Percentiles rank a stretch among this genome's conserved stretches.
These are phyloP conservation scores for Dicroscelio sp. DNA, from an alignment of 2,888 invertebrate species.

Conservation along the genomic window DNA sequence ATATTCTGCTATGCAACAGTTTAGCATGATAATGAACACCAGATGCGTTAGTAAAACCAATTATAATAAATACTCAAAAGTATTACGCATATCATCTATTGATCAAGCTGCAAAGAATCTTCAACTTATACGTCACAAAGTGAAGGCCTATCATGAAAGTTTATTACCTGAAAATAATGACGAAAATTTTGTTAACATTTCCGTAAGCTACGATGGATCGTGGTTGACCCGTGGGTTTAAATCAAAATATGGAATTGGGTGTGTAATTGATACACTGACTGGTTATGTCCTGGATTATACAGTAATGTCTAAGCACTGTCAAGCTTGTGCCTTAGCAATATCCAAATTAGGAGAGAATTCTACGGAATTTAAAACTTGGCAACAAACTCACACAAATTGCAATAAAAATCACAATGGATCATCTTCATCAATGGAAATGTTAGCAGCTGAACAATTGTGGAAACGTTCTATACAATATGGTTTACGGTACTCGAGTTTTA, in stretches of 20 bases:
- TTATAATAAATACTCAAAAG: background rate
- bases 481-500: conserved; percentile 16
- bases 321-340: conserved; percentile 19
- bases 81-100: background rate
- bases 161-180: conserved; percentile 19
- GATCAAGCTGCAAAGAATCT: conserved; percentile 7
- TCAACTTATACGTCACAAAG: conserved; percentile 4
- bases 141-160: conserved; percentile 32
- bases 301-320: conserved; percentile 52
- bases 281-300: conserved; percentile 33
- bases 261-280: conserved; percentile 28
- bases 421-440: conserved; percentile 53
- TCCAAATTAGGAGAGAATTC: background rate
- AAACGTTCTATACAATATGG: conserved; percentile 48
- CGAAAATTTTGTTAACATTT: conserved; percentile 12
- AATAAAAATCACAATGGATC: conserved; percentile 46
- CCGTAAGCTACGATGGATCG: conserved; percentile 43
- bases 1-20: conserved; percentile 42
- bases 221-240: conserved; percentile 39
- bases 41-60: background rate
- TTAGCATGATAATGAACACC: conserved; percentile 57
- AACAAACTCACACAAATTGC: background rate
- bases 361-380: conserved; percentile 19
- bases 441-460: conserved; percentile 51
- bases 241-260: conserved; percentile 41